Base-by-base conservation (phyloP, 1,140 invertebrate species). In the Drosophila lacertosa region DNA sequence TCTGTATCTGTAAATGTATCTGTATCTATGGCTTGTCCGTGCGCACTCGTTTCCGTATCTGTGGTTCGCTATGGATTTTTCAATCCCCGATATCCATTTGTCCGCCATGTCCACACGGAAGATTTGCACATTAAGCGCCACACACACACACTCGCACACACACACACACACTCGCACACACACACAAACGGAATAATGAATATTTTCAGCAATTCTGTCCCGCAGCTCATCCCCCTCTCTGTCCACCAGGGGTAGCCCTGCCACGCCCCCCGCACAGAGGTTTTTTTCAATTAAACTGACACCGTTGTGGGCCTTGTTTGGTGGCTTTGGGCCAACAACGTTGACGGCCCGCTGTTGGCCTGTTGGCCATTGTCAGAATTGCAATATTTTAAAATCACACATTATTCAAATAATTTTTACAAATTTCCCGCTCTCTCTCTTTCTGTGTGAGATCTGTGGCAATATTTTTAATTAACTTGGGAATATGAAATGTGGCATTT, bases 21-120 rank as follows among this genome's bases (percentile, higher is more conserved):
- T 75, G 79, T 72, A 37, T 57, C 53, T 58, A 60, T 62, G 70
- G 51, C 59, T 76, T 59, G 45, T 62, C 58, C 47, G 11, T 63
- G 35, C 50, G 29, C 40, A 64, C 42, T 73, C 58, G 80, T 81
- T 77, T 80, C 72, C 59, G 79, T 88, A 70, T 86, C 74, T 86
- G 81, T 86, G 81, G 81, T 86, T 81, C 81, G 76, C 79, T 89
- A 88, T 89, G 86, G 86, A 89, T 89, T 89, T 89, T 89, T 89
- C 86, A 89, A 89, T 89, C 86, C 88, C 81, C 81, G 77, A 86
- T 89, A 89, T 89, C 86, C 81, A 80, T 77, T 89, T 86, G 80
- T 89, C 67, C 76, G 77, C 47, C 77, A 67, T 89, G 81, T 89
- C 74, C 86, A 75, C 86, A 78, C 81, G 42, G 86, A 89, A 89